These are phyloP conservation scores for Latheticus oryzae DNA, from an alignment of 2,888 invertebrate genomes.

Conservation along the genomic window DNA sequence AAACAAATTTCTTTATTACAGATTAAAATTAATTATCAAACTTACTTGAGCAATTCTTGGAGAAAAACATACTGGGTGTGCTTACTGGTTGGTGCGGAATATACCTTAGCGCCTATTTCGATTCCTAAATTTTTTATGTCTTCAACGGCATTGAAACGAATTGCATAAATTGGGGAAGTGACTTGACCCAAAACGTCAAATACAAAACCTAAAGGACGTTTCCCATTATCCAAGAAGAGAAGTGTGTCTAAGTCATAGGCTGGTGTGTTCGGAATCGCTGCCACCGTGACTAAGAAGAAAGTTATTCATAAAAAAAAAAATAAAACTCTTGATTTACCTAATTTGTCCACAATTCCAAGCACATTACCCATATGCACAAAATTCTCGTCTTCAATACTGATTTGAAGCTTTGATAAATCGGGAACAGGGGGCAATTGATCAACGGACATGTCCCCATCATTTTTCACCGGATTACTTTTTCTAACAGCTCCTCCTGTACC, in stretches of 20 bases:
- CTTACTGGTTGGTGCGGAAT: slow-evolving; percentile 82
- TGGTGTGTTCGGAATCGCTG: slow-evolving; percentile 77
- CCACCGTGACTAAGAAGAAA: slow-evolving; percentile 76
- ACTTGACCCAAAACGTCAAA: slow-evolving; percentile 95
- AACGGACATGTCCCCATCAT: slow-evolving; percentile 69
- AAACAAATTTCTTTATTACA: slow-evolving; percentile 49
- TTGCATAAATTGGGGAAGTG: slow-evolving; percentile 84
- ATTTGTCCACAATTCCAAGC: slow-evolving; percentile 76
- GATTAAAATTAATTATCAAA: too few relatives aligned
- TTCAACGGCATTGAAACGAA: slow-evolving; percentile 86
- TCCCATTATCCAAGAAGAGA: slow-evolving; percentile 84
- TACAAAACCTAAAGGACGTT: slow-evolving; percentile 80
- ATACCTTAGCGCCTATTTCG: slow-evolving; percentile 78
- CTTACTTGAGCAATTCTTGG: slow-evolving; percentile 78
- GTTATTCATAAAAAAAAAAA: background rate
- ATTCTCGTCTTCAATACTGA: slow-evolving; percentile 81
- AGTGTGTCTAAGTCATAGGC: slow-evolving; percentile 89
- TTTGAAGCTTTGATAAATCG: slow-evolving; percentile 72
- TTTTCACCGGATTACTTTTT: slow-evolving; percentile 41
- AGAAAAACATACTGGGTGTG: slow-evolving; percentile 84
- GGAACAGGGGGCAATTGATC: slow-evolving; percentile 85
- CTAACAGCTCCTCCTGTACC: slow-evolving; percentile 35
- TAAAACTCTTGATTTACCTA: slow-evolving; percentile 67
- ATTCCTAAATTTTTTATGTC: slow-evolving; percentile 80
- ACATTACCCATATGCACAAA: slow-evolving; percentile 81